Conservation (phyloP, 2,113 vertebrate genomes). For the Fulica atra region DNA sequence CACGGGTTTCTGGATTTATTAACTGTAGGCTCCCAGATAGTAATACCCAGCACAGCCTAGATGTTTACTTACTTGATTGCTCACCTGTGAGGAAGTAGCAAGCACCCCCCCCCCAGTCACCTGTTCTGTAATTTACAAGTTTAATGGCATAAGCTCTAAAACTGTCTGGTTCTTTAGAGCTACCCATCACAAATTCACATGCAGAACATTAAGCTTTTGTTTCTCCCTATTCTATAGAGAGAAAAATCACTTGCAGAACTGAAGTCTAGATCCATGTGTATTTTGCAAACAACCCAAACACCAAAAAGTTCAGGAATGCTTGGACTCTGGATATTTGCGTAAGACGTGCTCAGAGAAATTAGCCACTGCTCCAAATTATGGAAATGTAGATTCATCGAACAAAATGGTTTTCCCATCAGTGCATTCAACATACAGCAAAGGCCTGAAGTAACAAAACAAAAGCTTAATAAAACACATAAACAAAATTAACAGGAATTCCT, state of each 20-base stretch:
- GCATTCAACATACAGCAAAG: not conserved
- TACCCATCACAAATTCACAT: not conserved
- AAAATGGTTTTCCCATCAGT: constrained; percentile 8
- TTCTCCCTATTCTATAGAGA: rapidly evolving
- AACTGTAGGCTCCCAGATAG: not conserved
- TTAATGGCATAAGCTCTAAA: not conserved
- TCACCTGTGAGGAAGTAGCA: not conserved
- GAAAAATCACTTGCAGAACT: not conserved
- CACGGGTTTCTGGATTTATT: not conserved
- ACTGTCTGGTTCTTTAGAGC: not conserved
- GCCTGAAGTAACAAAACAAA: constrained; percentile 44
- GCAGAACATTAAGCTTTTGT: not conserved
- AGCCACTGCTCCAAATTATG: not conserved
- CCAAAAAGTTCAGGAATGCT: not conserved
- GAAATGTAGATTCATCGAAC: not conserved
- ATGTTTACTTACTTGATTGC: not conserved
- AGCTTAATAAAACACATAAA: constrained; percentile 47
- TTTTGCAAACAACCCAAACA: not conserved
- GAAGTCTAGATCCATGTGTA: not conserved
- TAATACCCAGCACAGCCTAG: not conserved
- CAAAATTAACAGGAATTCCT: constrained; percentile 65
- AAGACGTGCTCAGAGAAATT: not conserved
- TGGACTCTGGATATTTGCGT: not conserved
- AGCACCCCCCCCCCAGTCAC: not conserved
- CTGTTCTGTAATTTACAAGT: not conserved